Evolutionary conservation across 2,888 invertebrate species (phyloP), one percentile per base, ranked within the genome.

Genomic region (Sarcophaga variegata): DNA sequence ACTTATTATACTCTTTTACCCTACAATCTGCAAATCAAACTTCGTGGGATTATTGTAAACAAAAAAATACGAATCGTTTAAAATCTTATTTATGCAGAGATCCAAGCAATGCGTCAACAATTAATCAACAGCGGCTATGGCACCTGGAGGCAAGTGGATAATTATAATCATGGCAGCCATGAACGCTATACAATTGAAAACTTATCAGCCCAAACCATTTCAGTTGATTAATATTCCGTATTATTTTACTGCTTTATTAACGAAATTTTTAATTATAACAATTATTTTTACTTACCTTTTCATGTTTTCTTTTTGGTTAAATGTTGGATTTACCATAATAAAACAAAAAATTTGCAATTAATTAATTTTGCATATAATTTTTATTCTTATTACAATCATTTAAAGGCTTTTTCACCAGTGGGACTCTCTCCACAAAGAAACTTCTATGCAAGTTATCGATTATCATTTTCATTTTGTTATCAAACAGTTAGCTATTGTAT

Each of bases 131-230:
- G 88, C 88, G 92, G 93, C 91, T 89, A 89, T 89, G 91, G 93
- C 64, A 90, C 92, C 87, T 93, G 92, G 92, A 93, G 93, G 93
- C 93, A 93, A 93, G 93, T 93, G 91, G 89, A 92, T 72, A 88
- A 79, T 86, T 74, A 75, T 85, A 87, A 87, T 75, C 83, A 79
- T 82, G 81, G 62, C 79, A 79, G 59, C 54, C 76, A 60, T 67
- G 80, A 81, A 45, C 78, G 74, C 59, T 66, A 67, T 75, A 66
- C 87, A 25, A 76, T 84, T 79, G 84, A 87, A 67, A 87, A 37
- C 76, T 87, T 87, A 79, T 63, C 81, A 59, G 79, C 87, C n/a
- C 87, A 84, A 79, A 72, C 84, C 20, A 82, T 87, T 70, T 76
- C 81, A 64, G 45, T 87, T 87, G 79, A 84, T 81, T 76, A 78